Conservation (phyloP, 2,113 vertebrate genomes). For the Cercopithecus mona region DNA sequence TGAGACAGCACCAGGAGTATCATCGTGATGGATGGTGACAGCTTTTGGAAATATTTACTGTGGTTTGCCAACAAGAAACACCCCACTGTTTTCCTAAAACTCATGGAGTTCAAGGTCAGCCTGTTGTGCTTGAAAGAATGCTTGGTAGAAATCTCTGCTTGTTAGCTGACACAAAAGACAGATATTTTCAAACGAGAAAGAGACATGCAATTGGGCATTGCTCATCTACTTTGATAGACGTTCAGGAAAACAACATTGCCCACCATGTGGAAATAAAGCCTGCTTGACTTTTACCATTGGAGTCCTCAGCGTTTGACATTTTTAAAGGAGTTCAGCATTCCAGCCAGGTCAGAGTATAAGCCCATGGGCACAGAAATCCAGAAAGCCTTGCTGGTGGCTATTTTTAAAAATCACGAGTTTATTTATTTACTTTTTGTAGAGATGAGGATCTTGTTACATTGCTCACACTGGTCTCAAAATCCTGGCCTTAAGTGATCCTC, state of each 20-base stretch:
- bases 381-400: background rate
- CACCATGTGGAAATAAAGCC: background rate
- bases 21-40: background rate
- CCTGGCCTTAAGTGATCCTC: too few species aligned
- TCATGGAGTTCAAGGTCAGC: constrained; percentile 30
- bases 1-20: background rate
- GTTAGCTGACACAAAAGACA: constrained; percentile 33
- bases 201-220: background rate
- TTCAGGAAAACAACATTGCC: background rate
- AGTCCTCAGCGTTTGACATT: background rate
- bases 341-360: background rate
- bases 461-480: too few species aligned
- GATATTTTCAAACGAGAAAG: background rate
- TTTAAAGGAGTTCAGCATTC: background rate
- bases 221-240: constrained; percentile 21
- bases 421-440: too few species aligned
- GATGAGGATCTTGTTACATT: too few species aligned
- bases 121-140: constrained; percentile 6
- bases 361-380: background rate
- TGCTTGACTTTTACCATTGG: background rate
- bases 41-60: constrained; percentile 30
- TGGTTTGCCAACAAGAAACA: constrained; percentile 33
- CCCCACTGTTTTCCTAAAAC: constrained; percentile 2
- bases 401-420: constrained; percentile 48
- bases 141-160: constrained; percentile 14